phyloP scores from a whole-genome alignment of 35 echinoderm and acorn worm genomes.

The Eucidaris tribuloides region DNA sequence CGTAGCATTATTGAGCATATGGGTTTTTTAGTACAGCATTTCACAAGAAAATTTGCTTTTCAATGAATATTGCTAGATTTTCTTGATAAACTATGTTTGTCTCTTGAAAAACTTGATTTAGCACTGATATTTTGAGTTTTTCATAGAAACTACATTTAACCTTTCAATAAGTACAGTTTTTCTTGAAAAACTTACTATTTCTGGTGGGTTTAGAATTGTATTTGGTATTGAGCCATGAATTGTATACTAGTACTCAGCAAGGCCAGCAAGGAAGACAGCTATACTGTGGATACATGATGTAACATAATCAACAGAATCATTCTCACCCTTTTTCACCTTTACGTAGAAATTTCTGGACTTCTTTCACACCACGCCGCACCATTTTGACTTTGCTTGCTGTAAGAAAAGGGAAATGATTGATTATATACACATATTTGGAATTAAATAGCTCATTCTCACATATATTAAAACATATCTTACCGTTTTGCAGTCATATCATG shows the following conservation, averaged over 20 bases:
- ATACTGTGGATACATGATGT: not conserved
- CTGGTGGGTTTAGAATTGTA: not conserved
- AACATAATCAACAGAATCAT: not conserved
- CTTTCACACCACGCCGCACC: conserved; percentile 89
- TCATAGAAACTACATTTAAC: not conserved
- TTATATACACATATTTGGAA: too few species aligned
- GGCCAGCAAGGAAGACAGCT: not conserved
- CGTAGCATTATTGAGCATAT: not conserved
- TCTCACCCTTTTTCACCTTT: conserved; percentile 97
- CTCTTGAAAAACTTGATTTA: not conserved
- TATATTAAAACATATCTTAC: too few species aligned
- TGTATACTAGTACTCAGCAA: not conserved
- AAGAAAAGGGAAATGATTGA: conserved; percentile 25
- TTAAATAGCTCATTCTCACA: too few species aligned
- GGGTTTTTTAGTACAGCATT: not conserved
- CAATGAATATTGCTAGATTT: too few species aligned
- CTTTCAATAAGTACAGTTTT: not conserved
- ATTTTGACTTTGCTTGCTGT: conserved; percentile 80
- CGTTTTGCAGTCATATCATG: too few species aligned
- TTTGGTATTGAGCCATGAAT: not conserved
- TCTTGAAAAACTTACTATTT: not conserved
- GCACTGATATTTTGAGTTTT: too few species aligned
- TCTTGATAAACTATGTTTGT: too few species aligned
- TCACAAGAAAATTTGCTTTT: too few species aligned
- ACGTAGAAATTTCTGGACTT: conserved; percentile 90